Percentiles rank a stretch among this genome's conserved stretches.
phyloP scores from a whole-genome alignment of 2,113 vertebrate species.

The Dasyprocta punctata region DNA sequence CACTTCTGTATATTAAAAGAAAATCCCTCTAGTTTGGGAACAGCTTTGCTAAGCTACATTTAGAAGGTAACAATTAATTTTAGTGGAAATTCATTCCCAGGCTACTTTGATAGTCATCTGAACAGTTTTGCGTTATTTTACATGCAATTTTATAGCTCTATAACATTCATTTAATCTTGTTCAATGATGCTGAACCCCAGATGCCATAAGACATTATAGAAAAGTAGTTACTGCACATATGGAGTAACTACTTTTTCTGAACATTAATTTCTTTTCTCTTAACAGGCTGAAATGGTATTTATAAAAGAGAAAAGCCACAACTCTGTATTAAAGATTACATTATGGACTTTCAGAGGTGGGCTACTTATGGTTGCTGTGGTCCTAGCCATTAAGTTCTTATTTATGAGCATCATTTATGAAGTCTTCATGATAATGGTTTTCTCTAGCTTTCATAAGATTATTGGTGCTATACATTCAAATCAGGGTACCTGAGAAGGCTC shows the following conservation, averaged over 20 bases:
- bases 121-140: slow-evolving; percentile 76
- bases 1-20: slow-evolving; percentile 45
- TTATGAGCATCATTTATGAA: background rate
- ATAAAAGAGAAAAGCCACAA: slow-evolving; percentile 58
- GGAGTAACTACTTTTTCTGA: slow-evolving; percentile 77
- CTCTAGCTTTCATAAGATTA: background rate
- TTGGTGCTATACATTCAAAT: background rate
- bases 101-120: slow-evolving; percentile 74
- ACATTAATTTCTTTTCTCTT: slow-evolving; percentile 78
- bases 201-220: slow-evolving; percentile 79
- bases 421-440: background rate
- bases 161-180: slow-evolving; percentile 76
- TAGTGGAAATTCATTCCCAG: slow-evolving; percentile 74
- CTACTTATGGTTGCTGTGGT: background rate
- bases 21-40: slow-evolving; percentile 65
- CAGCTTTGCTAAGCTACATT: slow-evolving; percentile 71
- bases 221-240: slow-evolving; percentile 76
- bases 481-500: background rate
- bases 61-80: slow-evolving; percentile 79
- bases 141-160: slow-evolving; percentile 77
- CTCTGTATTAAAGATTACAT: slow-evolving; percentile 37
- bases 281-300: slow-evolving; percentile 70
- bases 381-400: slow-evolving; percentile 21
- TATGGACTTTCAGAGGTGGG: slow-evolving; percentile 25
- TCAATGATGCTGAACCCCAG: slow-evolving; percentile 81